Conservation (phyloP, 2,797 vertebrate species). For the Micromesistius poutassou region DNA sequence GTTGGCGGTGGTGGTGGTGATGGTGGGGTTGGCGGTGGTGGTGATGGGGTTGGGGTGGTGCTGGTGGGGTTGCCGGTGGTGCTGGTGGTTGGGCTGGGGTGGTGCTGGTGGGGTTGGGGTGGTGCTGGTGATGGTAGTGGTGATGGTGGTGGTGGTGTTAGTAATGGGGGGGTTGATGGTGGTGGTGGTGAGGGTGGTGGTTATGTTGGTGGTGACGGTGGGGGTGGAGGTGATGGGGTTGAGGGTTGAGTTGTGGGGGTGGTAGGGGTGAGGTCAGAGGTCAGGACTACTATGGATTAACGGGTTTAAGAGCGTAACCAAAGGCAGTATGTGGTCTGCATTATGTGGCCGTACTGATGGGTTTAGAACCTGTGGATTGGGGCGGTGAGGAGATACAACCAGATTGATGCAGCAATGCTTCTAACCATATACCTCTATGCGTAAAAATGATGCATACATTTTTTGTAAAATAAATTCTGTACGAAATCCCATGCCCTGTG, state of each 20-base stretch:
- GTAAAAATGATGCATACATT: not conserved
- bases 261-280: conserved; percentile 28
- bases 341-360: not conserved
- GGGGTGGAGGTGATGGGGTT: not conserved
- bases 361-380: not conserved
- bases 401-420: not conserved
- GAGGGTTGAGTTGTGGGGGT: not conserved
- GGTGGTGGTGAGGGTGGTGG: too few species aligned
- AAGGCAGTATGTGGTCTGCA: not conserved
- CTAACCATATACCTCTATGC: not conserved
- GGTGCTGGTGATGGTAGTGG: not conserved
- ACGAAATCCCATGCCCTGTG: not conserved
- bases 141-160: not conserved
- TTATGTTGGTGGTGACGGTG: not conserved
- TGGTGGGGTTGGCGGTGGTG: too few species aligned
- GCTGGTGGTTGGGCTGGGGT: not conserved
- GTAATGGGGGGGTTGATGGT: not conserved
- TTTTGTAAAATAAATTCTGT: not conserved
- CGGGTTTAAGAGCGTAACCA: not conserved
- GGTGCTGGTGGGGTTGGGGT: not conserved
- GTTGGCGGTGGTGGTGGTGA: too few species aligned
- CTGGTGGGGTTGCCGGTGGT: too few species aligned
- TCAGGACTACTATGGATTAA: conserved; percentile 8
- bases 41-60: too few species aligned
- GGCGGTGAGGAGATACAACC: not conserved